Evolutionary conservation across 2,888 invertebrate species (phyloP), one percentile per base, ranked within the genome.

Genomic region (Glyphotaelius pellucidus): DNA sequence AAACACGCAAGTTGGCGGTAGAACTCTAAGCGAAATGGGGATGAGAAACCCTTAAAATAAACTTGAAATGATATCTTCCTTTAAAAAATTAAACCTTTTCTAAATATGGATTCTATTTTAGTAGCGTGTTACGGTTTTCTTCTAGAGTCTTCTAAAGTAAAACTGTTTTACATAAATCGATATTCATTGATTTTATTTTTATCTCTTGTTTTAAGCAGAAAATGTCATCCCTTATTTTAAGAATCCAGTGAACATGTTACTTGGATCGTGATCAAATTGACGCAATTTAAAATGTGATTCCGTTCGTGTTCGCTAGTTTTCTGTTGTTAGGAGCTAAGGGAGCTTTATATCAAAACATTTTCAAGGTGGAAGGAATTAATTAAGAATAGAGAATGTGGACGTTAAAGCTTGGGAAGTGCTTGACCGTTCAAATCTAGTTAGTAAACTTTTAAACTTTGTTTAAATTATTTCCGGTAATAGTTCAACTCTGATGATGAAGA

Each of bases 151-250:
- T 67, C 67, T 1, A 2, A 67, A 67, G 67, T 67, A 67, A 67
- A 67, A n/a, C n/a, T 67, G 67, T 25, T 67, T 67, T 67, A 25
- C 67, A 67, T 67, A 67, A 67, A 25, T 67, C 67, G 67, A 67
- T 67, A 67, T 67, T 67, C n/a, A 67, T 67, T 67, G 67, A 67
- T 67, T 67, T 67, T 67, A 67, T 67, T 67, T 67, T 67, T n/a
- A 67, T 9, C 67, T 67, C n/a, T n/a, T 67, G 9, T 67, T 86
- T 86, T 47, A 86, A 86, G n/a, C n/a, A 38, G 86, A 42, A 85
- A 86, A 86, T 86, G 86, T 42, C 42, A n/a, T 42, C n/a, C 12
- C n/a, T 86, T 30, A 15, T 38, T 67, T 67, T 67, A 67, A 67
- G 67, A 67, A 67, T 9, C n/a, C 67, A 67, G 67, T 67, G 67